These are phyloP conservation scores for Isoperla grammatica DNA, from an alignment of 2,888 invertebrate species.

Conservation along the genomic window DNA sequence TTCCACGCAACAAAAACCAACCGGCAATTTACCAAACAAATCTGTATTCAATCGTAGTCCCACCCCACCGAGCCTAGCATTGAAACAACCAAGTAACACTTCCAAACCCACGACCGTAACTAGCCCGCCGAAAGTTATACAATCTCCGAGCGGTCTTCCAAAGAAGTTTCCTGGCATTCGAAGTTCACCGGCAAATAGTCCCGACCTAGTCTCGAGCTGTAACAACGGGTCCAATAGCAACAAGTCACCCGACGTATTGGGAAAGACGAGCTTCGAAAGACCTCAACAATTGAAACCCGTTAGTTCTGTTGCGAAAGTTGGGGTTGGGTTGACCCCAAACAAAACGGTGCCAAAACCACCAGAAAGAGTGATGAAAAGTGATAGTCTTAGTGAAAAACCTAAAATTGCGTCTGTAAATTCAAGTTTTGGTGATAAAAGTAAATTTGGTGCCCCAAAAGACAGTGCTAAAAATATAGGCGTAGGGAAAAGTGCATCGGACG, in stretches of 20 bases:
- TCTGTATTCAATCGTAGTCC: background rate
- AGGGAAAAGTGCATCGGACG: constrained; percentile 29
- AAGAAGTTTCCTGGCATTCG: constrained; percentile 35
- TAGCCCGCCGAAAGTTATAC: constrained; percentile 7
- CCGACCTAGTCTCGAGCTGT: constrained; percentile 68
- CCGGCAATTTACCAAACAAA: constrained; percentile 43
- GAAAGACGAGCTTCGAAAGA: too few relatives aligned
- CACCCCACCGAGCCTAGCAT: constrained; percentile 38
- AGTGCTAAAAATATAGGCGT: constrained; percentile 28
- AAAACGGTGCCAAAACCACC: constrained; percentile 38
- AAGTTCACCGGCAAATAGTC: constrained; percentile 53
- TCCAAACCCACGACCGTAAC: constrained; percentile 11
- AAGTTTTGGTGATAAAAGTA: constrained; percentile 49
- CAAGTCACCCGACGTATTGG: constrained; percentile 41
- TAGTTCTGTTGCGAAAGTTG: too few relatives aligned
- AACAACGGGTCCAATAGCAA: constrained; percentile 36
- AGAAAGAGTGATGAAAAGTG: constrained; percentile 31
- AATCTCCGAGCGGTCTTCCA: constrained; percentile 18
- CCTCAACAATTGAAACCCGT: too few relatives aligned
- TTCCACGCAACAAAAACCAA: constrained; percentile 39
- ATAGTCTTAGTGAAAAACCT: constrained; percentile 35
- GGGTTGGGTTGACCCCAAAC: too few relatives aligned
- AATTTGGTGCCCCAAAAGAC: constrained; percentile 43
- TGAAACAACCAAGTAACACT: constrained; percentile 18
- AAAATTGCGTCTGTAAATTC: constrained; percentile 39